Evolutionary conservation across 2,113 vertebrate genomes (phyloP), one percentile per base, ranked within the genome.

Genomic region (Ranitomeya imitator): DNA sequence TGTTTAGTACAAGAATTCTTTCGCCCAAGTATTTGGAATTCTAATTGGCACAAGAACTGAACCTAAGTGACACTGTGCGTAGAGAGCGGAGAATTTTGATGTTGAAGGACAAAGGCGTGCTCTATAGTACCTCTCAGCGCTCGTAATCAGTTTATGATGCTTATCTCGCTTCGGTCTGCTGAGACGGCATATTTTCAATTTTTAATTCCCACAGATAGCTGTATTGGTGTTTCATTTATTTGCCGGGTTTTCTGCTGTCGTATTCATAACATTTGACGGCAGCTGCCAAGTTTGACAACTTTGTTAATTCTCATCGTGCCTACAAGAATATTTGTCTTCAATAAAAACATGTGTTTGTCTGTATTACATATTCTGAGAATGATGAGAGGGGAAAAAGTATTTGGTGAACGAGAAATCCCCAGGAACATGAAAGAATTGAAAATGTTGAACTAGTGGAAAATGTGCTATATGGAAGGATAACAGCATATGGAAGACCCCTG

Each of bases 141-240:
- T 57, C n/a, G 65, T 67, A 88, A 88, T 84, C 87, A 84, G 60
- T 77, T 63, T 77, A 81, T 45, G 87, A 88, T 88, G 87, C 81
- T 61, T 84, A 88, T 88, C 81, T 88, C 15, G 9, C 65, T 71
- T 31, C 79, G 54, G 71, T 84, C 80, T 67, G 80, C 87, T 45
- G 87, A 84, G 57, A n/a, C 45, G 59, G 81, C 73, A 31, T 7
- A 15, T 77, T 84, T 84, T 84, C 81, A 84, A 55, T n/a, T 84
- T 69, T 55, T 57, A 65, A 77, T 88, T 88, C 87, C 87, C 87
- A 88, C 73, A 88, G 80, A 88, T 88, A 77, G 86, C 37, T 21
- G 71, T 23, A 55, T 65, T 78, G 77, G 81, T 76, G 73, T 84
- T 61, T 78, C 8, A 57, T 83, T 88, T 84, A 78, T 71, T 54